Evolutionary conservation across 2,888 invertebrate genomes (phyloP).

Genomic region (Cheiracanthium punctorium): DNA sequence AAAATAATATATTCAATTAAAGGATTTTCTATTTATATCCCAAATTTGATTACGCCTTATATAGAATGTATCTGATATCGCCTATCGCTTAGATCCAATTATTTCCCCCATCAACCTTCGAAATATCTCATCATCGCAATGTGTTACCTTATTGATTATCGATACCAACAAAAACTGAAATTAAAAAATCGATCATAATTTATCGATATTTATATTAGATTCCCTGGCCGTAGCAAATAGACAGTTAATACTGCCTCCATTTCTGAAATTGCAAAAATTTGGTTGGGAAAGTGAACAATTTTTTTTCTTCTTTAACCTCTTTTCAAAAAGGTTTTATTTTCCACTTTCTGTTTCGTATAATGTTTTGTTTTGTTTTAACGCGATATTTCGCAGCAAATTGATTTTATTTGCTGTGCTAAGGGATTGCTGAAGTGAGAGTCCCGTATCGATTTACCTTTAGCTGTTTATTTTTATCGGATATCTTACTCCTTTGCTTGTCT

Average conservation of each 20-base stretch:
- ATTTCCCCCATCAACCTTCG: not conserved
- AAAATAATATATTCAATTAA: constrained; percentile 43
- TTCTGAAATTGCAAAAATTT: not conserved
- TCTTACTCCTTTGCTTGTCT: too few species aligned
- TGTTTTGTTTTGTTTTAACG: too few species aligned
- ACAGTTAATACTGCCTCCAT: not conserved
- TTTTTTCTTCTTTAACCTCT: too few species aligned
- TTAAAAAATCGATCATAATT: constrained; percentile 55
- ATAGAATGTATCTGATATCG: not conserved
- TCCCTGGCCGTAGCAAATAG: not conserved
- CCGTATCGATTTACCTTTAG: too few species aligned
- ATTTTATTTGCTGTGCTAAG: too few species aligned
- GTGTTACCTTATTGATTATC: constrained; percentile 56
- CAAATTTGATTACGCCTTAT: not conserved
- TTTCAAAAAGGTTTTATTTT: too few species aligned
- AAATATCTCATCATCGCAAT: constrained; percentile 37
- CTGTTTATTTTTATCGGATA: too few species aligned
- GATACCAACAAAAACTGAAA: constrained; percentile 41
- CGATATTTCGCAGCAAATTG: not conserved
- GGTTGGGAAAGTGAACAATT: not conserved
- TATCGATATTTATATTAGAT: constrained; percentile 53
- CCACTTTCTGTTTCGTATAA: too few species aligned
- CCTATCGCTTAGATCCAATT: constrained; percentile 1
- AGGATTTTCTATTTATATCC: not conserved
- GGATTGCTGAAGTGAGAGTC: too few species aligned